phyloP scores from a whole-genome alignment of 1,140 invertebrate genomes.

The Whitmania pigra region DNA sequence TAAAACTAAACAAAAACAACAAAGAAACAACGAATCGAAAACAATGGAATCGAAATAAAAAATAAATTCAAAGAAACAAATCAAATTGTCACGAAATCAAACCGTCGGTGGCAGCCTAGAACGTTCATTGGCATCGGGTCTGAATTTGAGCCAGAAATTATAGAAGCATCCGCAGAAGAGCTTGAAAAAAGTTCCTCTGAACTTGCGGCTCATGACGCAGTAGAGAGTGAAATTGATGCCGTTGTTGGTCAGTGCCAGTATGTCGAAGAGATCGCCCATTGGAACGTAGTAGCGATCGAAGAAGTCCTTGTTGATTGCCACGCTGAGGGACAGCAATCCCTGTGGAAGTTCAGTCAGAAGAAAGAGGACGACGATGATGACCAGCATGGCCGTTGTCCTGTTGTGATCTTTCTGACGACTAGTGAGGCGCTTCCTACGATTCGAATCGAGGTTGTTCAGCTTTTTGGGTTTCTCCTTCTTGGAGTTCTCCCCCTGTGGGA shows the following conservation, averaged over 20 bases:
- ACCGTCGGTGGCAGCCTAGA: no score
- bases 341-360: constrained; percentile 70
- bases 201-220: constrained; percentile 10
- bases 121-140: not conserved
- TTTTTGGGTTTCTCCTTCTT: not conserved
- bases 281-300: constrained; percentile 34
- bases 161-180: constrained; percentile 4
- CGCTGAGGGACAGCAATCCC: constrained; percentile 40
- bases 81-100: no score
- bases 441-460: constrained; percentile 23
- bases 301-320: constrained; percentile 28
- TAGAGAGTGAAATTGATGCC: constrained; percentile 16
- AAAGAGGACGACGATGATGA: constrained; percentile 71
- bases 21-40: no score
- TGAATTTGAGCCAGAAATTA: not conserved
- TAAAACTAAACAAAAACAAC: no score
- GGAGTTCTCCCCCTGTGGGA: not conserved
- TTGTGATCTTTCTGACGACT: constrained; percentile 51
- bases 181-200: constrained; percentile 8
- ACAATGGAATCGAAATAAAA: no score
- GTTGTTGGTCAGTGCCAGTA: constrained; percentile 8
- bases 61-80: no score
- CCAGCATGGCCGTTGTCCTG: constrained; percentile 74
- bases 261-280: constrained; percentile 8
- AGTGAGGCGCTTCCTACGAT: constrained; percentile 32